Percentiles rank a stretch among this genome's conserved stretches.
Conservation (phyloP, 2,888 invertebrate species). For the Fragum sueziense region DNA sequence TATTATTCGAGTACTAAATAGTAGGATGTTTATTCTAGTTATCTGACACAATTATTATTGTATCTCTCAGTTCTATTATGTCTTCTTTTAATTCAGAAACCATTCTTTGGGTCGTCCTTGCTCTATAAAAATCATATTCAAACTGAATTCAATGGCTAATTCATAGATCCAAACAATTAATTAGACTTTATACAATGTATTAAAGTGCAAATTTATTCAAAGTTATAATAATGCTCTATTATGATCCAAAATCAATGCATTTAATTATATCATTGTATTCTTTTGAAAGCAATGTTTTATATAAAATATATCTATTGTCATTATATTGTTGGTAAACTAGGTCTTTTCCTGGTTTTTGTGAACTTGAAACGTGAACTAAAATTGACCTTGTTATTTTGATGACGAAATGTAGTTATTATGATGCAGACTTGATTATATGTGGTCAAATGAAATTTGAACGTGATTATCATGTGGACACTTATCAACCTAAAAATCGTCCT, state of each 20-base stretch:
- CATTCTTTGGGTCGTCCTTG: slow-evolving; percentile 2
- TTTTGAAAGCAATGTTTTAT: slow-evolving; percentile 14
- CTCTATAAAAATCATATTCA: slow-evolving; percentile 39
- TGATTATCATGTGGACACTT: no score
- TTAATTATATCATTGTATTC: slow-evolving; percentile 1
- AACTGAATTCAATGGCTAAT: slow-evolving; percentile 39
- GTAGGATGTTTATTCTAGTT: neutral
- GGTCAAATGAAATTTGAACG: no score
- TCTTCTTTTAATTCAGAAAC: slow-evolving; percentile 14
- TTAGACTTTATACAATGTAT: neutral
- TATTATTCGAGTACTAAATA: no score
- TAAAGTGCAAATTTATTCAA: slow-evolving; percentile 45
- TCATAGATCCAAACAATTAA: slow-evolving; percentile 27
- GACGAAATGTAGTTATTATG: no score
- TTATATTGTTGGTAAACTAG: neutral
- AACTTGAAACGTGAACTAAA: neutral
- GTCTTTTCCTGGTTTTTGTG: slow-evolving; percentile 14
- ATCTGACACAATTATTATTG: slow-evolving; percentile 19
- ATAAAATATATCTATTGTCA: slow-evolving; percentile 3
- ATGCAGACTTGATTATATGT: no score
- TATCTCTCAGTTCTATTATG: slow-evolving; percentile 4
- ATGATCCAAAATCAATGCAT: slow-evolving; percentile 19
- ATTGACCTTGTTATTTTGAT: neutral
- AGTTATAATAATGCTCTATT: slow-evolving; percentile 44
- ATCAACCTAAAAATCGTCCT: no score